Evolutionary conservation across 1,140 invertebrate genomes (phyloP).

Genomic region (Drosophila prosaltans): DNA sequence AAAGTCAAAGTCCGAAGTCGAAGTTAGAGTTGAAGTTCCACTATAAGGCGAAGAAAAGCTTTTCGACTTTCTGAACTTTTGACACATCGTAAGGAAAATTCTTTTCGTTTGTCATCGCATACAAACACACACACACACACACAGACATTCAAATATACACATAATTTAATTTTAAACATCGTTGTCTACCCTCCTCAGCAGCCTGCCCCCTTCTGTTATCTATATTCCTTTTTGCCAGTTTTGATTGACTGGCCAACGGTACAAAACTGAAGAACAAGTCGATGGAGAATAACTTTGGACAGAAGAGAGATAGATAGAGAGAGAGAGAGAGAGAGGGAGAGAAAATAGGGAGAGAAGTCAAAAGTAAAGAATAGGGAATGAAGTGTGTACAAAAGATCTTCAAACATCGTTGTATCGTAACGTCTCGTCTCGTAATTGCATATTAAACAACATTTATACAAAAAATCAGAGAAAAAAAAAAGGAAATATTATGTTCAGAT

Average conservation of each 20-base stretch:
- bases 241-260: slow-evolving; percentile 68
- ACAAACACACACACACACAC: neutral
- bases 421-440: slow-evolving; percentile 56
- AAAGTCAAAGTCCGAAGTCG: neutral
- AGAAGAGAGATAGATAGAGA: neutral
- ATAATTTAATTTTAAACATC: slow-evolving; percentile 76
- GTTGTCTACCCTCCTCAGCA: slow-evolving; percentile 19
- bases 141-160: neutral
- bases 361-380: slow-evolving; percentile 39
- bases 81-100: slow-evolving; percentile 54
- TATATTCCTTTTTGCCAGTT: slow-evolving; percentile 19
- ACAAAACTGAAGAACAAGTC: slow-evolving; percentile 22
- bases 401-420: slow-evolving; percentile 12
- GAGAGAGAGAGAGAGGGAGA: neutral
- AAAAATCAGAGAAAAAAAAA: slow-evolving; percentile 21
- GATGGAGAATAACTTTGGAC: neutral
- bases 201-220: neutral
- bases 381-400: slow-evolving; percentile 44
- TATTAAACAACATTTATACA: slow-evolving; percentile 78
- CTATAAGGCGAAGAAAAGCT: slow-evolving; percentile 36
- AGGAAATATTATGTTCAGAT: slow-evolving; percentile 42
- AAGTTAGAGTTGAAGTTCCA: neutral
- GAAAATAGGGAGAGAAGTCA: slow-evolving; percentile 5
- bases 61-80: slow-evolving; percentile 45
- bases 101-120: slow-evolving; percentile 76